Evolutionary conservation across 2,113 vertebrate genomes (phyloP).

Genomic region (Numida meleagris): DNA sequence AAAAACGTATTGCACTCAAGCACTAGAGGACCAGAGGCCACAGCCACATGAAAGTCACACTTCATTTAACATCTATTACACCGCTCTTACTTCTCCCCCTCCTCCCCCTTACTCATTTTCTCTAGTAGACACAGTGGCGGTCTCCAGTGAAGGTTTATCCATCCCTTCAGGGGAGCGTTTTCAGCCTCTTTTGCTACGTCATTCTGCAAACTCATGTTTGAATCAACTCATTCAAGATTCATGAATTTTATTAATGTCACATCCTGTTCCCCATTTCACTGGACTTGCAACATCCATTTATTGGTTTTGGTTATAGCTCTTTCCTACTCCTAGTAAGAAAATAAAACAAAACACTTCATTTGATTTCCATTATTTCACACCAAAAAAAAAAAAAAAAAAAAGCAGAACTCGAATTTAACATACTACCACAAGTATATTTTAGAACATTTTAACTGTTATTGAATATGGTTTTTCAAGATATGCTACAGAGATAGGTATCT

Average conservation of each 20-base stretch:
- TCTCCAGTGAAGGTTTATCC: background rate
- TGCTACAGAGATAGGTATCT: background rate
- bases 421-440: background rate
- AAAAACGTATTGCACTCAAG: background rate
- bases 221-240: constrained; percentile 30
- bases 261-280: background rate
- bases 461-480: background rate
- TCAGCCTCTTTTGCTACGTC: background rate
- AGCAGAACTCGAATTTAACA: background rate
- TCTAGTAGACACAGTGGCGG: background rate
- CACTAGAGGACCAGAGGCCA: constrained; percentile 30
- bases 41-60: constrained; percentile 6
- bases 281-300: background rate
- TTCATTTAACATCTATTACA: constrained; percentile 39
- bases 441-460: background rate
- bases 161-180: background rate
- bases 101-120: background rate
- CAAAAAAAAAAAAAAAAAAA: too few relatives aligned
- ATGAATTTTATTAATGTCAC: constrained; percentile 27
- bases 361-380: background rate
- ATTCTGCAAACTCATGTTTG: constrained; percentile 13
- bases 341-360: background rate
- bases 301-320: background rate
- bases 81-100: background rate
- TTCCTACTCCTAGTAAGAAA: background rate